Base-by-base conservation (phyloP, 2,797 vertebrate species). In the Rousettus madagascariensis region DNA sequence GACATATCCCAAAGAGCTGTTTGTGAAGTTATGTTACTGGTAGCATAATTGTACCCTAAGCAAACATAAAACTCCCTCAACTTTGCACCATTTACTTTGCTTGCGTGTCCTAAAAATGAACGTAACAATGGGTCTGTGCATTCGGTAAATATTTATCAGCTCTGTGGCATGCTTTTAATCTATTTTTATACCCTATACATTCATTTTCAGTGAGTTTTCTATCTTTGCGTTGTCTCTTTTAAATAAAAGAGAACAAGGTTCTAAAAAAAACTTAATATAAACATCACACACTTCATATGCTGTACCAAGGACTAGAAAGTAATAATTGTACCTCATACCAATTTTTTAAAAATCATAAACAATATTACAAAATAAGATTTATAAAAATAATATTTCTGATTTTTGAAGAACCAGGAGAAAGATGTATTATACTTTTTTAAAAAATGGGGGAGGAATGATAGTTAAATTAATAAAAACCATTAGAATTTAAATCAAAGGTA, bases 291-390 rank as follows among this genome's bases (percentile, higher is more conserved):
- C 19, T 91, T 83, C 20, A 78, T 16, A 79, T 33, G 16, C 4
- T 85, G 51, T 61, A 83, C 9, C 79, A 82, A 90, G 15, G 28
- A 82, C 51, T 49, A 46, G 16, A 30, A 61, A 61, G 6, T 49
- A 66, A 33, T 86, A 22, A 91, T 49, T 51, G 1, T 51, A 80
- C 12, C 82, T 71, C 19, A 84, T 5, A 78, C 1, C 33, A 93
- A 33, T 74, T 8, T 89, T 79, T 71, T 89, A 92, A 69, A 93
- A 38, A 41, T 43, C 5, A 94, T 46, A 96, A 83, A 38, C 71
- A 30, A 8, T 30, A 41, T 7, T 28, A 61, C 68, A 63, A 79
- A 68, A 72, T 1, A 84, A 2, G 0, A 75, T 57, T 69, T 83
- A 53, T 83, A 68, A 87, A 95, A 79, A 36, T 38, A 75, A 19